Evolutionary conservation across 2,888 invertebrate species (phyloP).

Genomic region (Plemyria rubiginata): DNA sequence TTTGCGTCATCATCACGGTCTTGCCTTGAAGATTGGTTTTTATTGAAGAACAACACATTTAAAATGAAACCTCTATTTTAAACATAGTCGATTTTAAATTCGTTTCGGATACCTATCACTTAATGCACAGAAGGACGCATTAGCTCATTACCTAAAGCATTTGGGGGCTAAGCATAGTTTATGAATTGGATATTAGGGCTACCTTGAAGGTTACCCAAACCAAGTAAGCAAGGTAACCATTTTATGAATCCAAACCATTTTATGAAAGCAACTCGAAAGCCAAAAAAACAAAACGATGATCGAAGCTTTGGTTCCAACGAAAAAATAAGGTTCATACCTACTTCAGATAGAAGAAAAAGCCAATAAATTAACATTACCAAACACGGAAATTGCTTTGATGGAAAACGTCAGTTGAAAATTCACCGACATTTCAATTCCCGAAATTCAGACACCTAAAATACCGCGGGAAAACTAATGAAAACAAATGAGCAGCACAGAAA

Average conservation of each 20-base stretch:
- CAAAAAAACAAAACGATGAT: too few relatives aligned
- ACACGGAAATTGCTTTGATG: not conserved
- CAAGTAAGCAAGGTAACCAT: too few relatives aligned
- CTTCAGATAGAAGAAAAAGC: not conserved
- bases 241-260: too few relatives aligned
- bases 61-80: not conserved
- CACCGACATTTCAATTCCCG: not conserved
- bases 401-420: not conserved
- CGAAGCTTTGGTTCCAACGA: too few relatives aligned
- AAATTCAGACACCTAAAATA: slow-evolving; percentile 31
- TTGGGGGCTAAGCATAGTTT: too few relatives aligned
- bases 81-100: not conserved
- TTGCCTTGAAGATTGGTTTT: slow-evolving; percentile 57
- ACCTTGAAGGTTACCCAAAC: too few relatives aligned
- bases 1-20: slow-evolving; percentile 57
- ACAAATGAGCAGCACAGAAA: slow-evolving; percentile 34
- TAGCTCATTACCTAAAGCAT: too few relatives aligned
- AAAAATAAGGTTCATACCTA: not conserved
- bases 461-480: slow-evolving; percentile 33
- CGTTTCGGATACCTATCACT: too few relatives aligned
- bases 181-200: too few relatives aligned
- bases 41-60: slow-evolving; percentile 45
- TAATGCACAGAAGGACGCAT: too few relatives aligned
- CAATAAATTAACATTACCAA: not conserved
- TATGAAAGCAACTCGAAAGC: too few relatives aligned